Percentiles rank a stretch among this genome's conserved stretches.
These are phyloP conservation scores for Crocidura indochinensis DNA, from an alignment of 2,797 vertebrate species.

Conservation along the genomic window DNA sequence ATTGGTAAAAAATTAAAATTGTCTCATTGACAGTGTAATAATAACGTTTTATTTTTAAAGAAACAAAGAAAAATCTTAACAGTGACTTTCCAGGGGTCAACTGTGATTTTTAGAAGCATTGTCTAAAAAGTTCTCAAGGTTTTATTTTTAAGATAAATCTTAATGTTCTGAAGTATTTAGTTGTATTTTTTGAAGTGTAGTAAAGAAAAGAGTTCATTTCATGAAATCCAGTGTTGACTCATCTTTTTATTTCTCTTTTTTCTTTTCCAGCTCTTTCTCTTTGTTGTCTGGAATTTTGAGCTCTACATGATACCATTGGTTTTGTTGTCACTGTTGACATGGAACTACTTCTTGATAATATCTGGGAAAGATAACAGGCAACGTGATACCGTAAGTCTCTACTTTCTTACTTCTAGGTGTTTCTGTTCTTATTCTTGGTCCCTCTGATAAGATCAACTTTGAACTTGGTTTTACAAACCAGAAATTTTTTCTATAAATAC, in stretches of 20 bases:
- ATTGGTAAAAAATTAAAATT: slow-evolving; percentile 72
- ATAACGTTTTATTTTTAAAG: slow-evolving; percentile 69
- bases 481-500: slow-evolving; percentile 59
- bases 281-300: slow-evolving; percentile 99
- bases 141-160: slow-evolving; percentile 72
- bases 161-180: not conserved
- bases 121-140: not conserved
- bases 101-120: slow-evolving; percentile 68
- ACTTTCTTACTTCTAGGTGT: slow-evolving; percentile 60
- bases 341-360: slow-evolving; percentile 97
- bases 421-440: slow-evolving; percentile 67
- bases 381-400: slow-evolving; percentile 94
- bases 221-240: slow-evolving; percentile 74
- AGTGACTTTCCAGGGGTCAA: slow-evolving; percentile 53
- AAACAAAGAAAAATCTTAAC: slow-evolving; percentile 50
- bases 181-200: slow-evolving; percentile 48
- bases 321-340: slow-evolving; percentile 95
- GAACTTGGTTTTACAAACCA: slow-evolving; percentile 73
- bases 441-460: slow-evolving; percentile 62
- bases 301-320: slow-evolving; percentile 98
- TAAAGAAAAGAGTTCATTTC: slow-evolving; percentile 70
- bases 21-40: slow-evolving; percentile 38
- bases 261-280: slow-evolving; percentile 94
- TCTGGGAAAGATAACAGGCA: slow-evolving; percentile 97
- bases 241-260: slow-evolving; percentile 75